A percentile compares a stretch with the other conserved stretches of the same genome.
Evolutionary conservation across 2,888 invertebrate genomes (phyloP).

Genomic region (Elmis aenea): DNA sequence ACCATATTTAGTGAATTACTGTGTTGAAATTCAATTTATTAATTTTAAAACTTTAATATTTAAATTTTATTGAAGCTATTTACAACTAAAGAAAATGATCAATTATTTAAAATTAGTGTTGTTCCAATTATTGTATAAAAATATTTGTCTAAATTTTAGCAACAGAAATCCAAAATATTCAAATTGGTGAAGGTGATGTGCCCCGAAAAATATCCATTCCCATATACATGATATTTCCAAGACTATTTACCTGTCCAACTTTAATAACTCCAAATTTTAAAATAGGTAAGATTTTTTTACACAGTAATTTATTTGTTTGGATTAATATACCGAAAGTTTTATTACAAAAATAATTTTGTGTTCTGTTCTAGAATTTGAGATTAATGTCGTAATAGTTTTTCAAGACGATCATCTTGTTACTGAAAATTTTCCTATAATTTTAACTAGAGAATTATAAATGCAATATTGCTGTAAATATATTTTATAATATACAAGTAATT

Average conservation of each 20-base stretch:
- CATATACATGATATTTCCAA: constrained; percentile 91
- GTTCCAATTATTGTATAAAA: too few relatives aligned
- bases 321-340: not conserved
- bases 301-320: constrained; percentile 9
- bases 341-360: constrained; percentile 6
- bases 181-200: constrained; percentile 92
- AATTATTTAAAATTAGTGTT: too few relatives aligned
- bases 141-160: too few relatives aligned
- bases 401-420: constrained; percentile 90
- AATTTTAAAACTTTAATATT: too few relatives aligned
- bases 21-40: too few relatives aligned
- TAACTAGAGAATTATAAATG: constrained; percentile 45
- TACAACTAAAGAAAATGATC: too few relatives aligned
- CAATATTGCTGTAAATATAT: not conserved
- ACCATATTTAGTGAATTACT: too few relatives aligned
- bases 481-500: too few relatives aligned
- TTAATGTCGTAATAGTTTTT: constrained; percentile 88
- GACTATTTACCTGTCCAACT: constrained; percentile 93
- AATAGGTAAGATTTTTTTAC: constrained; percentile 63
- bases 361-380: constrained; percentile 80
- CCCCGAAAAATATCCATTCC: constrained; percentile 76
- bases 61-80: too few relatives aligned
- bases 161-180: constrained; percentile 97
- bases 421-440: constrained; percentile 84
- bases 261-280: constrained; percentile 87